These are phyloP conservation scores for Spilosoma lubricipeda DNA, from an alignment of 2,888 invertebrate species.

Conservation along the genomic window DNA sequence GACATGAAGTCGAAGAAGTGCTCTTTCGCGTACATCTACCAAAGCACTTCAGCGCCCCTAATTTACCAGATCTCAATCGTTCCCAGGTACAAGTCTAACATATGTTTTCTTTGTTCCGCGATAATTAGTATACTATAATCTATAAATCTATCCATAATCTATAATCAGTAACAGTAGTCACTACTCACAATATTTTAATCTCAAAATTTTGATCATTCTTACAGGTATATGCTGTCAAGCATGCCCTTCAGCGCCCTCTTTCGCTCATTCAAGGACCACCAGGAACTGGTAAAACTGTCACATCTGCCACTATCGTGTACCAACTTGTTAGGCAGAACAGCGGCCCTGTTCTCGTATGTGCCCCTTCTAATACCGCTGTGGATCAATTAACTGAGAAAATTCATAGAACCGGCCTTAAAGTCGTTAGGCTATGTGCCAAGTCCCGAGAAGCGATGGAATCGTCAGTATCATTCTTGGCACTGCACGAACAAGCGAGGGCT, in stretches of 20 bases:
- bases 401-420: conserved; percentile 97
- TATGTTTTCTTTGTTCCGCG: too few species aligned
- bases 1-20: conserved; percentile 97
- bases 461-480: conserved; percentile 97
- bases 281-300: conserved; percentile 99
- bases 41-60: conserved; percentile 98
- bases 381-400: conserved; percentile 99
- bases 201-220: conserved; percentile 28
- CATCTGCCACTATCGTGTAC: conserved; percentile 99
- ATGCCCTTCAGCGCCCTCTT: conserved; percentile 97
- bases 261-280: conserved; percentile 99
- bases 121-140: too few species aligned
- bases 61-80: conserved; percentile 98
- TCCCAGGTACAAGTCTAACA: conserved; percentile 91
- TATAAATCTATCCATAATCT: too few species aligned
- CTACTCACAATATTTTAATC: background rate
- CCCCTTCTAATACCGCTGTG: conserved; percentile 99
- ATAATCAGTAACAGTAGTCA: background rate
- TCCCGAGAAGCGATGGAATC: conserved; percentile 99
- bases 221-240: conserved; percentile 98
- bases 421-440: conserved; percentile 98
- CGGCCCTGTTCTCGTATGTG: conserved; percentile 98
- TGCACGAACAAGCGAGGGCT: conserved; percentile 98
- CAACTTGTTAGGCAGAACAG: conserved; percentile 98
- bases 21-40: conserved; percentile 96